Percentiles rank a stretch among this genome's conserved stretches.
phyloP scores from a whole-genome alignment of 2,888 invertebrate species.

The Dascillus cervinus region DNA sequence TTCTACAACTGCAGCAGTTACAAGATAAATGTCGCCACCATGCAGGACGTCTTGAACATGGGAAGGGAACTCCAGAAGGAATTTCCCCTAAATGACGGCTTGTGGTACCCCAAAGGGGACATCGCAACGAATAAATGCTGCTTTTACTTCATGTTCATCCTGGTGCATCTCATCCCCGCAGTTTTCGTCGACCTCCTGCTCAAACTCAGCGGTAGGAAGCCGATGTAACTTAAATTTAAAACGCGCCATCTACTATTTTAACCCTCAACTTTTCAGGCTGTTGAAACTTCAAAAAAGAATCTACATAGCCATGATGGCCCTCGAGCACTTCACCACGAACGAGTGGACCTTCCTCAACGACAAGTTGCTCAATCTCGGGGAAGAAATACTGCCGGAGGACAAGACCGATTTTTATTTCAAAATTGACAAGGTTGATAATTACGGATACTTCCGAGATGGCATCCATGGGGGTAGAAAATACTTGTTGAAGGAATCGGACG shows the following conservation, averaged over 20 bases:
- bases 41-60: constrained; percentile 52
- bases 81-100: constrained; percentile 60
- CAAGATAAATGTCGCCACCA: constrained; percentile 57
- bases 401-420: constrained; percentile 52
- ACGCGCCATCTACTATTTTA: not conserved
- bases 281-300: no score
- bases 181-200: constrained; percentile 62
- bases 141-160: constrained; percentile 60
- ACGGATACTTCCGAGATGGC: constrained; percentile 45
- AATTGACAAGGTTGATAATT: constrained; percentile 47
- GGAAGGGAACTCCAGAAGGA: constrained; percentile 46
- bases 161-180: constrained; percentile 75
- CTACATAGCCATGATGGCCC: no score
- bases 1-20: constrained; percentile 81
- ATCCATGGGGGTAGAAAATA: no score
- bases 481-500: no score
- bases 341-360: constrained; percentile 70
- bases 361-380: constrained; percentile 50
- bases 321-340: no score
- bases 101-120: constrained; percentile 59
- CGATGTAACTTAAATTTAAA: constrained; percentile 46
- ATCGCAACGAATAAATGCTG: constrained; percentile 52
- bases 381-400: constrained; percentile 46
- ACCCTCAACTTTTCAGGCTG: no score
- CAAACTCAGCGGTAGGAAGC: constrained; percentile 58